Conservation (phyloP, 2,888 invertebrate genomes). For the Trilocha varians region DNA sequence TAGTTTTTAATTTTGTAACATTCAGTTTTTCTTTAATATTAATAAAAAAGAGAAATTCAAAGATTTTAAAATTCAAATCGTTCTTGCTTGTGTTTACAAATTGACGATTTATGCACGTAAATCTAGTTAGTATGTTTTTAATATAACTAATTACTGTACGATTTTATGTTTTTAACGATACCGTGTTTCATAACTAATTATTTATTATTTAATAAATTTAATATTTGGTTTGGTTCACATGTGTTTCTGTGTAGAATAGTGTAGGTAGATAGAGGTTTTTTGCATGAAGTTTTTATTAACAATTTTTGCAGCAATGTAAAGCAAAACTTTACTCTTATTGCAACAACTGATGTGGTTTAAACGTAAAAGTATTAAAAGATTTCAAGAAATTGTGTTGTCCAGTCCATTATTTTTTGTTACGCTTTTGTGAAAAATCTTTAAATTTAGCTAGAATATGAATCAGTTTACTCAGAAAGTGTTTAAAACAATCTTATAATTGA, state of each 20-base stretch:
- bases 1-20: no score
- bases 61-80: background rate
- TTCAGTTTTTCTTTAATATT: no score
- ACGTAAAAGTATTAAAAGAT: background rate
- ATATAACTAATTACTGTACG: background rate
- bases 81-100: background rate
- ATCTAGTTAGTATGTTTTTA: background rate
- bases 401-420: constrained; percentile 11
- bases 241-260: constrained; percentile 5
- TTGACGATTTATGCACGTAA: background rate
- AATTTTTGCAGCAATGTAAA: no score
- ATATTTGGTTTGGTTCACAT: constrained; percentile 9
- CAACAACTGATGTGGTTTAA: no score
- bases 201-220: constrained; percentile 10
- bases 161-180: background rate
- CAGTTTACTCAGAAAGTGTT: no score
- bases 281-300: no score
- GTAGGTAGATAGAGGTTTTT: no score
- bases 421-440: constrained; percentile 24
- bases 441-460: no score
- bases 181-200: constrained; percentile 1
- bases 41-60: no score
- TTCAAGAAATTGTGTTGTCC: background rate
- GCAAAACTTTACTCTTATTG: no score
- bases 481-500: no score